Evolutionary conservation across 2,113 vertebrate species (phyloP), one percentile per base, ranked within the genome.

Genomic region (Trematomus loennbergii): DNA sequence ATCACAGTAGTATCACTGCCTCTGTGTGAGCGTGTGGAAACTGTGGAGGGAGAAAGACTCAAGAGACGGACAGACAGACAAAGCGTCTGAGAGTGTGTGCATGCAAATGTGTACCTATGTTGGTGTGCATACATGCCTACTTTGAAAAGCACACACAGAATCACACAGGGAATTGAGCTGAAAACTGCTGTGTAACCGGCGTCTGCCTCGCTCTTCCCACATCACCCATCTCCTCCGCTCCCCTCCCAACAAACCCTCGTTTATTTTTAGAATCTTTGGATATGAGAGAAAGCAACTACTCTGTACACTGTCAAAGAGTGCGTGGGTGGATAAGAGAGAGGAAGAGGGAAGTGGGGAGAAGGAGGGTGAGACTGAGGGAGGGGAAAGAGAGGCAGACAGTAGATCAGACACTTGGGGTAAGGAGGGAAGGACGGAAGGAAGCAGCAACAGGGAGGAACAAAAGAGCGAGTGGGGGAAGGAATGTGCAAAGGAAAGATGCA

Each of bases 211-310:
- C 13, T 74, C 77, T 75, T 61, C 61, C 61, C 58, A 29, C 75
- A 70, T 72, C 53, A 2, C 68, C 84, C 29, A n/a, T 55, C 72
- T 64, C 76, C 67, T 68, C 49, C 68, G 73, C 72, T 11, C 20
- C 29, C 9, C n/a, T 59, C 20, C 25, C 57, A 63, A 33, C 72
- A n/a, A 70, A 69, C 50, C 65, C 71, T 58, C 65, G 25, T 91
- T 92, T 91, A 91, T 92, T 92, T 91, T 92, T 91, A 90, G 89
- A 90, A 75, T 82, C 78, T 85, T 88, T 69, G 20, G 72, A 88
- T 86, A 90, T 82, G 81, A 89, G 87, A 83, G 87, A 84, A 88
- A 71, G 86, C 84, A 85, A 70, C 87, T 85, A 90, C 84, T 87
- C 87, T 75, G 81, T 78, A 72, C 72, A 49, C 89, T 85, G 88